Base-by-base conservation (phyloP, 2,888 invertebrate genomes). In the Zhuqinia jingwanae region DNA sequence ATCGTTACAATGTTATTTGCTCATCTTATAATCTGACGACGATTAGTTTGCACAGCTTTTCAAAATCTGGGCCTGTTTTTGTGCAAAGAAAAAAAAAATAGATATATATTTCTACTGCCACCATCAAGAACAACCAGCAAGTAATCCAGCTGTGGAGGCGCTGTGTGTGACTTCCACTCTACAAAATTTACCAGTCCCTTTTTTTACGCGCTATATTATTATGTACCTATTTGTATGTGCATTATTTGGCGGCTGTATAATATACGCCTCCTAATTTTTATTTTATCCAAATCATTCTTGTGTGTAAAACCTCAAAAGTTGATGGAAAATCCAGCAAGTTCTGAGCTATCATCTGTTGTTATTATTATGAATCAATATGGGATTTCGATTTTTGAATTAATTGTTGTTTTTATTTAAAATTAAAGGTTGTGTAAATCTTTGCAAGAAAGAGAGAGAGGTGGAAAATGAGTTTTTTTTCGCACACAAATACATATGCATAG, bases 21-120 rank as follows among this genome's bases (percentile, higher is more conserved):
- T 47, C 60, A 42, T 56, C 77, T 58, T 42, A 78, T 17, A 25
- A 78, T 76, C n/a, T n/a, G n/a, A n/a, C n/a, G n/a, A n/a, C n/a
- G n/a, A n/a, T n/a, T 76, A 65, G 82, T 83, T 83, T 76, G 50
- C 65, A 56, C 50, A 76, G 53, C 65, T 58, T 81, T 73, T 76
- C 76, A 76, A 68, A 83, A 82, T 82, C 63, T 82, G 76, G 82
- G 53, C 42, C 60, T 81, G 60, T n/a, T 50, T 65, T 79, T 79
- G 79, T 77, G 77, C 77, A 77, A 58, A 60, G 53, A 30, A 53
- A n/a, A n/a, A n/a, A n/a, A n/a, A n/a, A n/a, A n/a, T n/a, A n/a
- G n/a, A n/a, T n/a, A n/a, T n/a, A n/a, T n/a, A n/a, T n/a, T n/a
- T n/a, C n/a, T n/a, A n/a, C n/a, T n/a, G n/a, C n/a, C n/a, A n/a